Conservation (phyloP, 2,113 vertebrate genomes). For the Bufo gargarizans region DNA sequence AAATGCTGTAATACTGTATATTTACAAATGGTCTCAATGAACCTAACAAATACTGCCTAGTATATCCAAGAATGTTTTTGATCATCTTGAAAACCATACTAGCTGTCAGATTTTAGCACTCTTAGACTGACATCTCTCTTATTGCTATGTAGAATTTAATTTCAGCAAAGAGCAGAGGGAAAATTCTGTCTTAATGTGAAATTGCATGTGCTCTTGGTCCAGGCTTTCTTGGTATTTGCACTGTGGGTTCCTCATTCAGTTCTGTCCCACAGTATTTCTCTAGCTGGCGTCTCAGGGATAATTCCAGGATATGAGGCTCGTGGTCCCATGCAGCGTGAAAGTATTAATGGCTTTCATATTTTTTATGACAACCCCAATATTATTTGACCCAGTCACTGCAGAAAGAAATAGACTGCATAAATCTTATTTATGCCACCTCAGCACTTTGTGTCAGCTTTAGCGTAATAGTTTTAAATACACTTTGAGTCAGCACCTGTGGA, state of each 20-base stretch:
- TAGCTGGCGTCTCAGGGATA: conserved; percentile 21
- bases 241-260: conserved; percentile 23
- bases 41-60: neutral
- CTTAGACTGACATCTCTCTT: conserved; percentile 12
- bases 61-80: neutral
- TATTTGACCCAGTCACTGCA: conserved; percentile 53
- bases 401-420: conserved; percentile 46
- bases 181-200: conserved; percentile 25
- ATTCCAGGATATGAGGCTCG: conserved; percentile 12
- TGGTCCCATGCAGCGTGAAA: conserved; percentile 23
- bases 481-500: conserved; percentile 22
- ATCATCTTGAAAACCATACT: neutral
- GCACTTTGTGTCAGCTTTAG: conserved; percentile 47
- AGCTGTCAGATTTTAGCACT: neutral
- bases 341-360: conserved; percentile 43
- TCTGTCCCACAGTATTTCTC: conserved; percentile 13
- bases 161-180: neutral
- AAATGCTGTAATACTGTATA: neutral
- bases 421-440: conserved; percentile 59
- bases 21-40: neutral
- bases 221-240: conserved; percentile 7
- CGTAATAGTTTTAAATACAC: conserved; percentile 25
- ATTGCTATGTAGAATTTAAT: conserved; percentile 45
- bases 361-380: conserved; percentile 1
- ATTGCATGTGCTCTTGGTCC: conserved; percentile 1